Conservation (phyloP, 1,140 invertebrate species). For the Colletes gigas region DNA sequence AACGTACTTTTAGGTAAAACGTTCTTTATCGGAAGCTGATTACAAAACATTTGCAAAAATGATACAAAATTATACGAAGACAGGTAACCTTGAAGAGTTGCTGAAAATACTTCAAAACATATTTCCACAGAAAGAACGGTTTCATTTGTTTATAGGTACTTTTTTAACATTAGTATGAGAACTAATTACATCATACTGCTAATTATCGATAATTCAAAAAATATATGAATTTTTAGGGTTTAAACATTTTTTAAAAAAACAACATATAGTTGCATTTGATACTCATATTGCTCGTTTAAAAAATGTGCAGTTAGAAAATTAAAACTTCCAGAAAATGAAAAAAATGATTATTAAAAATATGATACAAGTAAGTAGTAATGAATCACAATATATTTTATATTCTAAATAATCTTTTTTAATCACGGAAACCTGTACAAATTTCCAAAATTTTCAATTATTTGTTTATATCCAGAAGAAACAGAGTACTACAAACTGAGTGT, state of each 20-base stretch:
- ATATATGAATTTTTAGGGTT: constrained; percentile 66
- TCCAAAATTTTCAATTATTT: not conserved
- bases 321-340: not conserved
- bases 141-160: constrained; percentile 84
- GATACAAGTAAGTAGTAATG: not conserved
- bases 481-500: not conserved
- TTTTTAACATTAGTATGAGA: constrained; percentile 19
- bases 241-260: constrained; percentile 69
- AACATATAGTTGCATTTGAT: constrained; percentile 65
- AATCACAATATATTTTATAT: not conserved
- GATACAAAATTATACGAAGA: constrained; percentile 83
- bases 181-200: constrained; percentile 11
- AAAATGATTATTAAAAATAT: not conserved
- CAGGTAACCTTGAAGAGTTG: constrained; percentile 81
- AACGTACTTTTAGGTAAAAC: constrained; percentile 79
- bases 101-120: constrained; percentile 80
- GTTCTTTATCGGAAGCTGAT: constrained; percentile 79
- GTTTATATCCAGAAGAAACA: not conserved
- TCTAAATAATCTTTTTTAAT: not conserved
- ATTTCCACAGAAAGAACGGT: constrained; percentile 79
- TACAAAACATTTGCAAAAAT: constrained; percentile 83
- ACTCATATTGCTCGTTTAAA: constrained; percentile 40
- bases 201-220: constrained; percentile 5
- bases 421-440: not conserved
- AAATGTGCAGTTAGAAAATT: not conserved